A percentile compares a stretch with the other conserved stretches of the same genome.
Evolutionary conservation across 53 echinoderm and acorn worm species (phyloP).

Genomic region (Temnopleurus reevesii): DNA sequence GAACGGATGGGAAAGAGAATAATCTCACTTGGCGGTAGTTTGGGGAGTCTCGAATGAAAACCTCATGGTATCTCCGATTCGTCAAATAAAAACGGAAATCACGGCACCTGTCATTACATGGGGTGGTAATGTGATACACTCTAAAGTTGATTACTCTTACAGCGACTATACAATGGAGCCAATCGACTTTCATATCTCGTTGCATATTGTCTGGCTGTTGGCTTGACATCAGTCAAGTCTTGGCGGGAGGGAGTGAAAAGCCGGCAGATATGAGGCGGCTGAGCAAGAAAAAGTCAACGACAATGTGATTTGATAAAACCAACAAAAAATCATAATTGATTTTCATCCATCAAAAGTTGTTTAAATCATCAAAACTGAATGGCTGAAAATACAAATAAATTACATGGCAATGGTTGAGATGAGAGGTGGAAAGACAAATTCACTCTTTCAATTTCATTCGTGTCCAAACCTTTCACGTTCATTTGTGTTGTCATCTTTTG

Average conservation of each 20-base stretch:
- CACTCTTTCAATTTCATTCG: no score
- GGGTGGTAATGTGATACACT: slow-evolving; percentile 18
- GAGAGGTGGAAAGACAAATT: no score
- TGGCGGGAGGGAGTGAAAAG: neutral
- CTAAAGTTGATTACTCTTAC: neutral
- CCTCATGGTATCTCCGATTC: neutral
- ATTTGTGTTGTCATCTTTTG: no score
- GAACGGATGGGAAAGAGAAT: neutral
- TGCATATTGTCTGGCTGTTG: neutral
- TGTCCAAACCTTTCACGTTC: no score
- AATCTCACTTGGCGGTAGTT: neutral
- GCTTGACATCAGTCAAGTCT: neutral
- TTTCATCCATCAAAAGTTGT: no score
- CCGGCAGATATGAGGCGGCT: neutral
- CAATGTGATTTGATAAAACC: no score
- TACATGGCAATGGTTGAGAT: no score
- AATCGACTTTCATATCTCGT: slow-evolving; percentile 6
- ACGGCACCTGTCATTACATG: slow-evolving; percentile 18
- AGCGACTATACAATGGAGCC: neutral
- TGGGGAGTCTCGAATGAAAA: neutral
- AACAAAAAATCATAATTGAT: no score
- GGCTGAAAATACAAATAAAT: no score
- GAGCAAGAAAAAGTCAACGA: no score
- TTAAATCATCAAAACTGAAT: no score
- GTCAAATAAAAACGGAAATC: neutral